Conservation (phyloP, 2,113 vertebrate species). For the Laticauda laticaudata region DNA sequence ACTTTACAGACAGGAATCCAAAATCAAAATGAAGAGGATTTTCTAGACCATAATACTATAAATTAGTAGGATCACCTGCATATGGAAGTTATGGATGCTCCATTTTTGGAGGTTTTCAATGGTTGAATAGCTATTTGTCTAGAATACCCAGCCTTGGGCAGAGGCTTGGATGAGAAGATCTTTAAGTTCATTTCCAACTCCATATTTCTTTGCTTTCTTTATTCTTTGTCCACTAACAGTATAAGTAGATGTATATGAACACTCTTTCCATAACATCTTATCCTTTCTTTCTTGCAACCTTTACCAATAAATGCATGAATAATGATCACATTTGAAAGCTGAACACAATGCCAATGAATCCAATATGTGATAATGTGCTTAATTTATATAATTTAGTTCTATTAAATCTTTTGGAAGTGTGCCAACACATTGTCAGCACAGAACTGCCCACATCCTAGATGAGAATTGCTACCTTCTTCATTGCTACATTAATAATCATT, state of each 20-base stretch:
- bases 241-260: background rate
- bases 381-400: conserved; percentile 54
- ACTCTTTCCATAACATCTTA: background rate
- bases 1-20: background rate
- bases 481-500: conserved; percentile 10
- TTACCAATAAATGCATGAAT: background rate
- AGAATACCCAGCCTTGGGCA: background rate
- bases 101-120: background rate
- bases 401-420: conserved; percentile 10
- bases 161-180: background rate
- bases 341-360: background rate
- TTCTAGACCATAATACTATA: background rate
- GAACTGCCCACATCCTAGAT: conserved; percentile 28
- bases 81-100: background rate
- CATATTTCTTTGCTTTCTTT: background rate
- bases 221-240: background rate
- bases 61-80: background rate
- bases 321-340: background rate
- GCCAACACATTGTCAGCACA: conserved; percentile 38
- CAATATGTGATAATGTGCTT: background rate
- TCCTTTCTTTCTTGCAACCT: background rate
- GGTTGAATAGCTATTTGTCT: background rate
- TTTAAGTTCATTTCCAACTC: background rate
- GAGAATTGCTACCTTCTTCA: conserved; percentile 1
- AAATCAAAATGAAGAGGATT: background rate